phyloP scores from a whole-genome alignment of 2,888 invertebrate genomes.

The Lasioglossum lativentre region DNA sequence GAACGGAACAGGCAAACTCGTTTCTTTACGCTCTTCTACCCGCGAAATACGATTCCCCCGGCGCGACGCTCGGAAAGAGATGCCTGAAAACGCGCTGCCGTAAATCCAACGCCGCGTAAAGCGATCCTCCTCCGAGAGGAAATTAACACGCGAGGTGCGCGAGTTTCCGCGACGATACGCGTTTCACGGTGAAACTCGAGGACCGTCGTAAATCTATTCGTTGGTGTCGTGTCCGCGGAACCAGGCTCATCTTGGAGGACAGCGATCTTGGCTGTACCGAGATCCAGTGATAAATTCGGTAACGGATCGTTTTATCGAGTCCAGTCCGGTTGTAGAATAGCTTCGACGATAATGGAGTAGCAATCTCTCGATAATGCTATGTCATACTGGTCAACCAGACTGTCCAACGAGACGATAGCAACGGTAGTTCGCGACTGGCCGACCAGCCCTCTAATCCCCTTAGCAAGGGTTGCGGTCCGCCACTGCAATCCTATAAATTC shows the following conservation, averaged over 20 bases:
- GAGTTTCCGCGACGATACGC: background rate
- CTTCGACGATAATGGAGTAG: background rate
- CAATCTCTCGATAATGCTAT: background rate
- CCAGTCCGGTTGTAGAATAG: background rate
- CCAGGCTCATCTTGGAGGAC: background rate
- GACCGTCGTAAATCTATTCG: background rate
- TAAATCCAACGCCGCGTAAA: constrained; percentile 18
- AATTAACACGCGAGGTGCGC: background rate
- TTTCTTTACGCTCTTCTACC: constrained; percentile 57
- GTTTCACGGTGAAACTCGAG: background rate
- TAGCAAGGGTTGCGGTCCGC: constrained; percentile 2
- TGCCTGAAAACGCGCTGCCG: background rate
- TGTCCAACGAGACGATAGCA: background rate
- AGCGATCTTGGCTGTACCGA: background rate
- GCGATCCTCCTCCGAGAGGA: constrained; percentile 22
- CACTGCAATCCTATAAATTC: constrained; percentile 12
- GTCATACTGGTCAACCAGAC: background rate
- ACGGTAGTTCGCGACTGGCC: background rate
- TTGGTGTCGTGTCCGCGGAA: background rate
- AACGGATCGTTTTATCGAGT: background rate
- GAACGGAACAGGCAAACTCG: constrained; percentile 37
- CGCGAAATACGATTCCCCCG: constrained; percentile 53
- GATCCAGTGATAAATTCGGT: background rate
- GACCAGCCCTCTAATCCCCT: constrained; percentile 2
- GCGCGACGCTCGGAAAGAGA: background rate